A percentile compares a stretch with the other conserved stretches of the same genome.
Conservation (phyloP, 2,888 invertebrate genomes). For the Lasioglossum calceatum region DNA sequence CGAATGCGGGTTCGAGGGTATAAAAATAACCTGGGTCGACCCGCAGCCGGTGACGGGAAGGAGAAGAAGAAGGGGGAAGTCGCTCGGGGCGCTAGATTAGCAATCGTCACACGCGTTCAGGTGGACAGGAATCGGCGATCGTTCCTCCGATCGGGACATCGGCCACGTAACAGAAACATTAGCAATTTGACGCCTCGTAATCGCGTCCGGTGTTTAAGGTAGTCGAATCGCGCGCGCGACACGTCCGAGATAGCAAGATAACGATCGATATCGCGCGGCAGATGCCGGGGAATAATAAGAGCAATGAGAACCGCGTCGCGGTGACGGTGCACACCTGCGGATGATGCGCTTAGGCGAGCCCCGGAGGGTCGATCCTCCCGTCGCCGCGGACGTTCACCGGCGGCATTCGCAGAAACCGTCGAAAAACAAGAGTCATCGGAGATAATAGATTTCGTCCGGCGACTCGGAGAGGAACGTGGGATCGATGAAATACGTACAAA, state of each 20-base stretch:
- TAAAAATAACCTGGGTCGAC: background rate
- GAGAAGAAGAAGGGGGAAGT: constrained; percentile 25
- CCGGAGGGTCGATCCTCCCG: constrained; percentile 31
- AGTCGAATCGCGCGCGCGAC: constrained; percentile 51
- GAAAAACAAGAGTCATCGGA: constrained; percentile 67
- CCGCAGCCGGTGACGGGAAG: background rate
- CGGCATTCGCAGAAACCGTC: constrained; percentile 54
- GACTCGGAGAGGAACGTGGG: constrained; percentile 1
- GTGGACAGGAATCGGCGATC: constrained; percentile 39
- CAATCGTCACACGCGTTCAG: constrained; percentile 49
- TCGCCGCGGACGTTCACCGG: constrained; percentile 58
- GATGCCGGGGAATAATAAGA: constrained; percentile 61
- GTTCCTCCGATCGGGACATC: constrained; percentile 42
- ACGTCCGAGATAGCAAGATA: constrained; percentile 51
- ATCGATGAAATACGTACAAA: constrained; percentile 20
- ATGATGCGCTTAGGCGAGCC: constrained; percentile 38
- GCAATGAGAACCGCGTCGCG: constrained; percentile 27
- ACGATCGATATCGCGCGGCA: constrained; percentile 57
- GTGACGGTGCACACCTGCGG: constrained; percentile 49
- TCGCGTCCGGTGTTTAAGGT: constrained; percentile 61
- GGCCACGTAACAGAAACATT: constrained; percentile 63
- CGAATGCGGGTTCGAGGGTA: background rate
- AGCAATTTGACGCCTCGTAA: constrained; percentile 67
- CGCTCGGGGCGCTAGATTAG: constrained; percentile 39
- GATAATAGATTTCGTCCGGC: constrained; percentile 71